These are phyloP conservation scores for Aphelinus certus DNA, from an alignment of 1,140 invertebrate species.

Conservation along the genomic window DNA sequence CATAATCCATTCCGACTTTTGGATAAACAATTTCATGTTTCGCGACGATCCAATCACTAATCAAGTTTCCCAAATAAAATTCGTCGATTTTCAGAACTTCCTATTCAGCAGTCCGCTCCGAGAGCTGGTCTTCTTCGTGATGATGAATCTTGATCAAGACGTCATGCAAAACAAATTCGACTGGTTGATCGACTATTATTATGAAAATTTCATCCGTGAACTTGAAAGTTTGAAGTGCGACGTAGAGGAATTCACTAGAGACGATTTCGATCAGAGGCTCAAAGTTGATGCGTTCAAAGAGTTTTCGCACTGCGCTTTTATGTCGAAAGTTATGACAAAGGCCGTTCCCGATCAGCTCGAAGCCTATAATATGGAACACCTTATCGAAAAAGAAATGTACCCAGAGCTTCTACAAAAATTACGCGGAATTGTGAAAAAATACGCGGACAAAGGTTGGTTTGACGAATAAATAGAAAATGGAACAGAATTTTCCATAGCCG, in stretches of 20 bases:
- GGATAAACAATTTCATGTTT: slow-evolving; percentile 73
- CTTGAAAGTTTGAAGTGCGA: slow-evolving; percentile 52
- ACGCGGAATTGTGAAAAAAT: slow-evolving; percentile 33
- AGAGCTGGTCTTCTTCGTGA: slow-evolving; percentile 70
- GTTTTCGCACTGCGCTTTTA: slow-evolving; percentile 52
- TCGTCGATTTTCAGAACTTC: slow-evolving; percentile 73
- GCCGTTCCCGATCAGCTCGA: slow-evolving; percentile 41
- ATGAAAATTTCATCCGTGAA: slow-evolving; percentile 62
- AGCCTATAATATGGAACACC: slow-evolving; percentile 13
- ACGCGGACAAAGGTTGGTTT: slow-evolving; percentile 33
- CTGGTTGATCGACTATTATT: slow-evolving; percentile 66
- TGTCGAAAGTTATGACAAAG: slow-evolving; percentile 54
- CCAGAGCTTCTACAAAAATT: slow-evolving; percentile 31
- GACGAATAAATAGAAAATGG: neutral
- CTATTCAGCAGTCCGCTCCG: slow-evolving; percentile 65
- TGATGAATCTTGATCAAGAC: slow-evolving; percentile 64
- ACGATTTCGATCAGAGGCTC: slow-evolving; percentile 47
- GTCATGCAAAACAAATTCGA: slow-evolving; percentile 63
- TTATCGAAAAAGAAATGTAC: slow-evolving; percentile 2
- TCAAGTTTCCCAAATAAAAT: slow-evolving; percentile 65
- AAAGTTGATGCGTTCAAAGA: slow-evolving; percentile 44
- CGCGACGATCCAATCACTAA: slow-evolving; percentile 49
- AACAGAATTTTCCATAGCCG: too few relatives aligned
- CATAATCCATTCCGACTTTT: slow-evolving; percentile 70
- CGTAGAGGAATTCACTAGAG: slow-evolving; percentile 39